A percentile compares a stretch with the other conserved stretches of the same genome.
These are phyloP conservation scores for Chrysolina americana DNA, from an alignment of 2,888 invertebrate species.

Conservation along the genomic window DNA sequence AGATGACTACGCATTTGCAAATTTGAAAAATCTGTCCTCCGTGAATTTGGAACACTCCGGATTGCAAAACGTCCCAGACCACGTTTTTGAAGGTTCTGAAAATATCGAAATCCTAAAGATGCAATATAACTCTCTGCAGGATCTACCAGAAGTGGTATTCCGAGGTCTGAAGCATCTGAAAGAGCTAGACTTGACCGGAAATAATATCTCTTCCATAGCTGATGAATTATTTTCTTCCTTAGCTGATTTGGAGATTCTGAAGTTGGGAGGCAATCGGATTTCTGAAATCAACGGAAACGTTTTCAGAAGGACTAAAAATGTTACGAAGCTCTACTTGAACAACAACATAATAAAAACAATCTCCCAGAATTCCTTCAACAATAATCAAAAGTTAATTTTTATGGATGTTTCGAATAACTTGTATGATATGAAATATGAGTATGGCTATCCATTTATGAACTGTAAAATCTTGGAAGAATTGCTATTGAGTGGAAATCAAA, in stretches of 20 bases:
- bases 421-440: slow-evolving; percentile 40
- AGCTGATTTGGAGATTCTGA: slow-evolving; percentile 45
- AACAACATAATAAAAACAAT: slow-evolving; percentile 77
- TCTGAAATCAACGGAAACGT: slow-evolving; percentile 36
- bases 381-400: slow-evolving; percentile 54
- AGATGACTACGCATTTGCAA: slow-evolving; percentile 68
- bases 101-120: slow-evolving; percentile 76
- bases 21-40: slow-evolving; percentile 68
- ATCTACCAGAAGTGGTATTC: slow-evolving; percentile 72
- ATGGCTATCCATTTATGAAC: slow-evolving; percentile 49
- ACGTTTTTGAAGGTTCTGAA: slow-evolving; percentile 76
- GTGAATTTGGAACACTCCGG: slow-evolving; percentile 59
- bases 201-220: slow-evolving; percentile 76
- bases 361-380: slow-evolving; percentile 71
- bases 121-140: slow-evolving; percentile 72
- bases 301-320: slow-evolving; percentile 37
- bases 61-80: slow-evolving; percentile 73
- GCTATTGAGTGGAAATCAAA: slow-evolving; percentile 42
- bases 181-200: slow-evolving; percentile 79
- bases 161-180: slow-evolving; percentile 75
- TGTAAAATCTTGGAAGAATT: slow-evolving; percentile 44
- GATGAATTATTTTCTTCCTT: slow-evolving; percentile 73
- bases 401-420: slow-evolving; percentile 54
- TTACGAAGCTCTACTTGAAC: slow-evolving; percentile 68
- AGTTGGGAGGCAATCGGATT: slow-evolving; percentile 47